phyloP scores from a whole-genome alignment of 2,797 vertebrate genomes.

The Spondyliosoma cantharus region DNA sequence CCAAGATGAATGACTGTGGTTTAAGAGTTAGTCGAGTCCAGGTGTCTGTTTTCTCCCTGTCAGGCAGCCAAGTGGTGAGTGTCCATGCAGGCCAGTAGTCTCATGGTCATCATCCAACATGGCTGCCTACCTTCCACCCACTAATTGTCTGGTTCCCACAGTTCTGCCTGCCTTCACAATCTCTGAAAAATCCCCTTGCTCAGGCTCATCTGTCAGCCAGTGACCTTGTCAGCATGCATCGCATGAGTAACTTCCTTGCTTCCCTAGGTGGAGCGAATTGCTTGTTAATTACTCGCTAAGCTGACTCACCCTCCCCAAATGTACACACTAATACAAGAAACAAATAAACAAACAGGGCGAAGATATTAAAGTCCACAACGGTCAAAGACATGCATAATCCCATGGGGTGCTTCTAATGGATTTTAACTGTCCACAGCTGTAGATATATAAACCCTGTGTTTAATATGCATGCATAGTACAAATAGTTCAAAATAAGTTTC shows the following conservation, averaged over 20 bases:
- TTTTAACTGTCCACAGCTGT: constrained; percentile 14
- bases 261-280: constrained; percentile 74
- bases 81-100: constrained; percentile 76
- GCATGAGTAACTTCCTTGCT: constrained; percentile 81
- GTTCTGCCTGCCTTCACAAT: constrained; percentile 75
- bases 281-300: constrained; percentile 77
- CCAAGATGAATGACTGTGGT: constrained; percentile 75
- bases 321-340: constrained; percentile 49
- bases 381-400: constrained; percentile 21
- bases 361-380: constrained; percentile 8
- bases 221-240: constrained; percentile 82
- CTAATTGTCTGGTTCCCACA: constrained; percentile 85
- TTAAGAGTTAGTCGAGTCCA: constrained; percentile 71
- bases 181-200: constrained; percentile 78
- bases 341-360: constrained; percentile 64
- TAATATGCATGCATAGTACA: background rate
- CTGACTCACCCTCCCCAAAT: constrained; percentile 46
- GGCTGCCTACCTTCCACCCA: constrained; percentile 76
- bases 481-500: background rate
- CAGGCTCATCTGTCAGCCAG: constrained; percentile 84
- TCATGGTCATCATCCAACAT: constrained; percentile 80
- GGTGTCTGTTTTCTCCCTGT: constrained; percentile 76
- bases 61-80: constrained; percentile 74
- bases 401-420: background rate
- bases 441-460: background rate